These are phyloP conservation scores for Leptopterna dolabrata DNA, from an alignment of 2,888 invertebrate genomes.

Conservation along the genomic window DNA sequence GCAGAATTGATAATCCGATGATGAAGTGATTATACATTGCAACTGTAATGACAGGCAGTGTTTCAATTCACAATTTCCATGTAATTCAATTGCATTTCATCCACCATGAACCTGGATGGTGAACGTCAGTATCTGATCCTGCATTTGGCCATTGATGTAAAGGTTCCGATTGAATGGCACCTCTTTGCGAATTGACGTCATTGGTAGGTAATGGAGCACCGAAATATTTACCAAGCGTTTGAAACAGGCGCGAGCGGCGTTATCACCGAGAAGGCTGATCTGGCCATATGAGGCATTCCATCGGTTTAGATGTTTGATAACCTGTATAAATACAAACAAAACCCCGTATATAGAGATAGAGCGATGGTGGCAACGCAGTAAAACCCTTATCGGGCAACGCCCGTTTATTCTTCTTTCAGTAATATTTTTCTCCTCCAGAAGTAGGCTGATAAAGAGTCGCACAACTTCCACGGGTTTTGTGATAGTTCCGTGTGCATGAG, in stretches of 20 bases:
- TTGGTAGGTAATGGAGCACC: background rate
- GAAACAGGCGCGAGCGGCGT: background rate
- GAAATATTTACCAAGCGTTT: background rate
- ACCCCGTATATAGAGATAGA: background rate
- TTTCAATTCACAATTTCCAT: no score
- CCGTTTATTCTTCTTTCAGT: background rate
- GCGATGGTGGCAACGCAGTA: constrained; percentile 1
- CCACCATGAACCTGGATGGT: no score
- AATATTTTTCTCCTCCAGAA: background rate
- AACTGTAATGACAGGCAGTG: no score
- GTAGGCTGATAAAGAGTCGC: no score
- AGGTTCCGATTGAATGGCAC: no score
- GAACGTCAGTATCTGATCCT: no score
- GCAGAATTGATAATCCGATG: no score
- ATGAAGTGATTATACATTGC: no score
- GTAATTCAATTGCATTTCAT: no score
- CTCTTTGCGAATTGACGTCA: background rate
- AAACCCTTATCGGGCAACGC: background rate
- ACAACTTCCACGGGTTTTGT: no score
- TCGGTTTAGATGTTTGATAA: background rate
- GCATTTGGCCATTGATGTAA: no score
- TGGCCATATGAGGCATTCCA: background rate
- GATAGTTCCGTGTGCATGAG: no score
- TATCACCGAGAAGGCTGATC: background rate
- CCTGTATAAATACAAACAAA: constrained; percentile 20